These are phyloP conservation scores for Allacma fusca DNA, from an alignment of 2,888 invertebrate species.

Conservation along the genomic window DNA sequence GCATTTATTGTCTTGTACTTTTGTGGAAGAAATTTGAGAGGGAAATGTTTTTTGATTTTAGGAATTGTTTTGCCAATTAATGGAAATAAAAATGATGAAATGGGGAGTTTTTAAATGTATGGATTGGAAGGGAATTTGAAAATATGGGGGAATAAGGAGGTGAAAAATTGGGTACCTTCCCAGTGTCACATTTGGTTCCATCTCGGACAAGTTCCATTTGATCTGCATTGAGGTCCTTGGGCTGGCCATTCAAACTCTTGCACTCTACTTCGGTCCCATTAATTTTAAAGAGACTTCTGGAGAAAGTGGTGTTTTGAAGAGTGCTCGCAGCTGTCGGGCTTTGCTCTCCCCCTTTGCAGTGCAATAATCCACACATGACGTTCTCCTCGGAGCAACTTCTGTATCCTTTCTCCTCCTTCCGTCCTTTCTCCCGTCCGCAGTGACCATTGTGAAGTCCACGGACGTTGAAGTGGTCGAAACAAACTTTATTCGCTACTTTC, in stretches of 20 bases:
- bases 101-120: too few relatives aligned
- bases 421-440: slow-evolving; percentile 78
- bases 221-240: slow-evolving; percentile 52
- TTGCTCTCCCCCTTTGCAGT: slow-evolving; percentile 87
- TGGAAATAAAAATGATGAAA: too few relatives aligned
- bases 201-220: slow-evolving; percentile 87
- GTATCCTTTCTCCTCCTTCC: slow-evolving; percentile 70
- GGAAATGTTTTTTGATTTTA: too few relatives aligned
- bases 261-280: slow-evolving; percentile 91
- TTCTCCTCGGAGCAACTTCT: slow-evolving; percentile 88
- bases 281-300: slow-evolving; percentile 87
- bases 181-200: slow-evolving; percentile 92
- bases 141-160: too few relatives aligned
- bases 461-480: slow-evolving; percentile 90
- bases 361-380: slow-evolving; percentile 91
- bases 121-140: too few relatives aligned
- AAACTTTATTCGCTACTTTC: slow-evolving; percentile 43
- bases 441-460: slow-evolving; percentile 95
- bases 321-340: slow-evolving; percentile 81
- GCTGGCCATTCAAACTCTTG: slow-evolving; percentile 71
- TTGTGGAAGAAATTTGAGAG: too few relatives aligned
- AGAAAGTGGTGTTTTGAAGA: slow-evolving; percentile 76
- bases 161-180: slow-evolving; percentile 72
- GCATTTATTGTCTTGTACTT: too few relatives aligned
- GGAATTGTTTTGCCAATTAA: too few relatives aligned